Evolutionary conservation across 2,797 vertebrate species (phyloP), one percentile per base, ranked within the genome.

Genomic region (Lepus oiostolus): DNA sequence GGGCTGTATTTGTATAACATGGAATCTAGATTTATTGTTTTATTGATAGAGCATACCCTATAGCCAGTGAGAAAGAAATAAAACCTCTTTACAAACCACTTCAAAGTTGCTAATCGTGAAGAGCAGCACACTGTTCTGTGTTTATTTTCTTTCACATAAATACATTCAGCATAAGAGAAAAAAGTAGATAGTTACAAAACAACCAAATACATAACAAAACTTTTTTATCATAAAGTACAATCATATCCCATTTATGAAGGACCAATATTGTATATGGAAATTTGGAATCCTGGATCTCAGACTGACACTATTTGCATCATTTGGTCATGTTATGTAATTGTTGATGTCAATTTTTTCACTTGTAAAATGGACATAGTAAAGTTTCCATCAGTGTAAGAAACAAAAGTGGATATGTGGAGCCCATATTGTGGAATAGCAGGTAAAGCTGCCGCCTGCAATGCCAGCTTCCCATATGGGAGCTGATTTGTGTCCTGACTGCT

Each of bases 11-110:
- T 92, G 83, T 85, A 28, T 1, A 42, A 42, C 42, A 42, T 47
- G 22, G 26, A 91, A 65, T 87, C 6, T 63, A 65, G 32, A 62
- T 83, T 90, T 79, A 76, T 91, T 77, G 62, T 63, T 87, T 3
- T 2, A 26, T n/a, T 72, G 83, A 35, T 58, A 50, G 87, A 77
- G 22, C 22, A 35, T 54, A 63, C 0, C 3, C 32, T 1, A n/a
- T 65, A 30, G 47, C 3, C 21, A 79, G 4, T 70, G 12, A 47
- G 42, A 50, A 76, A 2, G 4, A 75, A 32, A 38, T 54, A 67
- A 8, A 92, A 28, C 4, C 2, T 88, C 26, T 80, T 79, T 63
- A 85, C 4, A 84, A 88, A 65, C 5, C 22, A 90, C 30, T 63
- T 80, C 30, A 80, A 70, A 63, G 4, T 67, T 74, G 24, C 16